Evolutionary conservation across 1,140 invertebrate species (phyloP).

Genomic region (Megathymus violae): DNA sequence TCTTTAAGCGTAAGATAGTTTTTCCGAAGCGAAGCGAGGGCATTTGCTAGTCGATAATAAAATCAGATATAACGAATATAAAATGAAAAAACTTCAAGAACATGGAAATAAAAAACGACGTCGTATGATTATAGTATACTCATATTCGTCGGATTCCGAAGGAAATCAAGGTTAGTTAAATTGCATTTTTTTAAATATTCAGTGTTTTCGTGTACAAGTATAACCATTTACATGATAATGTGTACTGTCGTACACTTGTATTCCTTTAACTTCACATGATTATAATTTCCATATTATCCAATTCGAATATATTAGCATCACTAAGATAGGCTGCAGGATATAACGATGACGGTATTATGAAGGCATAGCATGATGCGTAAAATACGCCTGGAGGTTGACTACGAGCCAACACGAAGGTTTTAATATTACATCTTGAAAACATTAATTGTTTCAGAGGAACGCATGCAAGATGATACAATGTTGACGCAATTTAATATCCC

Average conservation of each 20-base stretch:
- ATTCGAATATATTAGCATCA: background rate
- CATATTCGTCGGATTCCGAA: conserved; percentile 1
- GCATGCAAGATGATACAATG: background rate
- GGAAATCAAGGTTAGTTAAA: background rate
- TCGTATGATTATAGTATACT: background rate
- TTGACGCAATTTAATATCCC: background rate
- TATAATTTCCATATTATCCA: background rate
- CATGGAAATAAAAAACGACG: background rate
- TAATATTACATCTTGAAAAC: background rate
- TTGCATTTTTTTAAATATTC: no score
- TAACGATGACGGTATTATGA: background rate
- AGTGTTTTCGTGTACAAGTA: background rate
- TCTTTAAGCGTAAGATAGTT: no score
- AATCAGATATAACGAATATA: background rate
- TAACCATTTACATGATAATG: background rate
- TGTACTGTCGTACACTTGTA: background rate
- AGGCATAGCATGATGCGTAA: background rate
- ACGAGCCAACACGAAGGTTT: background rate
- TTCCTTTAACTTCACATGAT: background rate
- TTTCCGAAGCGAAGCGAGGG: no score
- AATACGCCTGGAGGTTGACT: background rate
- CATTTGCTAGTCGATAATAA: no score
- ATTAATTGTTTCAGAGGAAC: background rate
- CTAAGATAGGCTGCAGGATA: background rate
- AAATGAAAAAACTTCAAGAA: background rate